A percentile compares a stretch with the other conserved stretches of the same genome.
These are phyloP conservation scores for Muscicapa comitata DNA, from an alignment of 2,797 vertebrate species.

Conservation along the genomic window DNA sequence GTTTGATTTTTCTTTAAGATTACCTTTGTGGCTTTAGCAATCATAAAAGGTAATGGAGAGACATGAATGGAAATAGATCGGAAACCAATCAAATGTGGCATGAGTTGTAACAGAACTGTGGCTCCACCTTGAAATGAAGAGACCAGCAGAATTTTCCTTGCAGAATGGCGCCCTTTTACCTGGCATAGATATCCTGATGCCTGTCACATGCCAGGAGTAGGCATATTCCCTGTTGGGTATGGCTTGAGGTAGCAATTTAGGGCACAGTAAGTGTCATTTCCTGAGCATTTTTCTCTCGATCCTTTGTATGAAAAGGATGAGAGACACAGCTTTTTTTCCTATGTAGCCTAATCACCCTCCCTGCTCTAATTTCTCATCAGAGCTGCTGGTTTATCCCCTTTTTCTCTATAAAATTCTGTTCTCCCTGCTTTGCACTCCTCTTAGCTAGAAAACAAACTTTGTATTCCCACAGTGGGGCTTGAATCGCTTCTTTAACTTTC, in stretches of 20 bases:
- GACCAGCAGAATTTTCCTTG: not conserved
- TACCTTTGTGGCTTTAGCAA: not conserved
- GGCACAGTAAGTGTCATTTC: not conserved
- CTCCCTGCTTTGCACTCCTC: not conserved
- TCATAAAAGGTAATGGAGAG: not conserved
- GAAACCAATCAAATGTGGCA: not conserved
- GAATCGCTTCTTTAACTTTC: not conserved
- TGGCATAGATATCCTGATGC: not conserved
- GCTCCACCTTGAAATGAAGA: not conserved
- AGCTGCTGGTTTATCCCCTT: not conserved
- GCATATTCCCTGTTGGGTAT: not conserved
- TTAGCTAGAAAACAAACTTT: not conserved
- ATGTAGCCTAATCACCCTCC: not conserved
- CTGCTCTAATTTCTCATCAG: not conserved
- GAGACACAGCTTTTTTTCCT: too few species aligned
- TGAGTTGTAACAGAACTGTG: not conserved
- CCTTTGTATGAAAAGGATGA: not conserved
- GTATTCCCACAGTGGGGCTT: not conserved
- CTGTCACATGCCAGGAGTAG: accelerated
- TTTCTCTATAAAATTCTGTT: not conserved
- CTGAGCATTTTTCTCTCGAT: not conserved
- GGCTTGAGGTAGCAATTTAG: not conserved
- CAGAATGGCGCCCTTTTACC: not conserved
- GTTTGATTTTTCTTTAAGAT: not conserved
- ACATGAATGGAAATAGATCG: not conserved